Evolutionary conservation across 2,797 vertebrate genomes (phyloP).

Genomic region (Echeneis naucrates): DNA sequence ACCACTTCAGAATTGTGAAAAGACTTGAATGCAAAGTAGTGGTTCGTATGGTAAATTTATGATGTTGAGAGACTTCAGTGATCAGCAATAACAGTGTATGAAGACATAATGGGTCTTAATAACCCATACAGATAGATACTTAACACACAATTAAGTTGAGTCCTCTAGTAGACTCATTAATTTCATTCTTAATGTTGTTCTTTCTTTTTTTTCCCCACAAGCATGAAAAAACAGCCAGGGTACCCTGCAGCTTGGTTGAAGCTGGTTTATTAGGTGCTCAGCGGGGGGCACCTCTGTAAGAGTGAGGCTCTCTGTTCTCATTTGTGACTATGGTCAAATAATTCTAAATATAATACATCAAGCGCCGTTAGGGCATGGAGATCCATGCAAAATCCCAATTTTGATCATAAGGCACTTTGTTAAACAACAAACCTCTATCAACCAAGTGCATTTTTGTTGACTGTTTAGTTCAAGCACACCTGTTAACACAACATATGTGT

Average conservation of each 20-base stretch:
- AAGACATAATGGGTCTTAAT: constrained; percentile 33
- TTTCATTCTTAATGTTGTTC: constrained; percentile 53
- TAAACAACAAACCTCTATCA: not conserved
- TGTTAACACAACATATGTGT: not conserved
- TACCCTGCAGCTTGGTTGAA: constrained; percentile 62
- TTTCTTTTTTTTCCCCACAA: constrained; percentile 33
- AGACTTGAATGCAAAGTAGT: constrained; percentile 30
- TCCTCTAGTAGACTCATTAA: constrained; percentile 50
- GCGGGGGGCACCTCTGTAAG: constrained; percentile 51
- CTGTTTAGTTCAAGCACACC: not conserved
- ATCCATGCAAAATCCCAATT: constrained; percentile 3
- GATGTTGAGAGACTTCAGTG: not conserved
- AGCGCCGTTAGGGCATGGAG: constrained; percentile 15
- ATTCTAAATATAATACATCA: constrained; percentile 10
- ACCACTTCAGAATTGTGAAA: constrained; percentile 17
- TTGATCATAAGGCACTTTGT: not conserved
- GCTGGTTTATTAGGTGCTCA: constrained; percentile 74
- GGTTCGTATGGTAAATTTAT: constrained; percentile 6
- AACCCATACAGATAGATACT: constrained; percentile 50
- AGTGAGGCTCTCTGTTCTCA: constrained; percentile 41
- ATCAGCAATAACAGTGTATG: constrained; percentile 22
- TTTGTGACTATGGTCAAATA: constrained; percentile 40
- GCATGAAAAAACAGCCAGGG: constrained; percentile 3
- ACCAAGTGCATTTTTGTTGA: constrained; percentile 1
- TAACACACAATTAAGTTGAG: constrained; percentile 51